Base-by-base conservation (phyloP, 1,140 invertebrate species). In the Heliconius hewitsoni region DNA sequence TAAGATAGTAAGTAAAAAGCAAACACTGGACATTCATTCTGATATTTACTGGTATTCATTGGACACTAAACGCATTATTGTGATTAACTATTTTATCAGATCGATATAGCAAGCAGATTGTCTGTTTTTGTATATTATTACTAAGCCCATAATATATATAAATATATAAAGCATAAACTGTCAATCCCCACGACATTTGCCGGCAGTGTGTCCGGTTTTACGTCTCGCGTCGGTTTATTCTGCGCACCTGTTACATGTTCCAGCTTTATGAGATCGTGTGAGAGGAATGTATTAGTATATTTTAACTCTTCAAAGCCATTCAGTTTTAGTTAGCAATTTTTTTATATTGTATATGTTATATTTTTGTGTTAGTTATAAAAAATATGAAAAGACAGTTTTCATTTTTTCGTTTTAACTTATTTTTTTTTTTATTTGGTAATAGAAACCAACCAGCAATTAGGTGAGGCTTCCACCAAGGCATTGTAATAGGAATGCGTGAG, bases 241-340 rank as follows among this genome's bases (percentile, higher is more conserved):
- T 71, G 37, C 34, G 57, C 80, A 78, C 72, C 76, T 81, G 80
- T 81, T 66, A 78, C 73, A 73, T 75, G 74, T 66, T 75, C 52
- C 74, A 75, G 18, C 74, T 55, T 66, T 75, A 75, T 75, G 55
- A 60, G 74, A 66, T 60, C 74, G 60, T 60, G 74, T 75, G 74
- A 75, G 55, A 34, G 6, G 74, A 75, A 75, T 75, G 60, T 34
- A 11, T 74, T 74, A 52, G 50, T 74, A 52, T 74, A 52, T 39
- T 74, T 66, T 66, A 66, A 66, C 60, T 66, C 60, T 66, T 30
- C 60, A 66, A 66, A 66, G 60, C 60, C 30, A 16, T 66, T 66
- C 60, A 30, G 23, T 66, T 66, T 66, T 27, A 66, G 60, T 30
- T 18, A 66, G n/a, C 1, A 2, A 66, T 66, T 66, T 66, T 66